These are phyloP conservation scores for Microtus montanus DNA, from an alignment of 2,113 vertebrate species.

Conservation along the genomic window DNA sequence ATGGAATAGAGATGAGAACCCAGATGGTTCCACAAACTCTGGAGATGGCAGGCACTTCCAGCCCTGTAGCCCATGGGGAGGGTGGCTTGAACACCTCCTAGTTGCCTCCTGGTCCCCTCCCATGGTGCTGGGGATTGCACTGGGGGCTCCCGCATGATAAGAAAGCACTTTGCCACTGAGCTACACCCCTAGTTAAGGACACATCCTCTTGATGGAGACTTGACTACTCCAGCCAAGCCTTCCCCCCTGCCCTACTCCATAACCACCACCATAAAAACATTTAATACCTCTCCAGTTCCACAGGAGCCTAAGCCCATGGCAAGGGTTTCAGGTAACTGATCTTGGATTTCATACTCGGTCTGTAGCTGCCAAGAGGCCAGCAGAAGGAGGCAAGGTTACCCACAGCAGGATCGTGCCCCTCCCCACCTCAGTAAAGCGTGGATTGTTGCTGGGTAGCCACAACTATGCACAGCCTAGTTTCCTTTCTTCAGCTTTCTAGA, in stretches of 20 bases:
- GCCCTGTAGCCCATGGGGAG: accelerated
- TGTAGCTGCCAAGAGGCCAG: not conserved
- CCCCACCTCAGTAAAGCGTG: not conserved
- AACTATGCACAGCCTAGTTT: not conserved
- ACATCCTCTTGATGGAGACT: not conserved
- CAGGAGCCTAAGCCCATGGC: not conserved
- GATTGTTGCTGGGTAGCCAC: not conserved
- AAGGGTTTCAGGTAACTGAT: not conserved
- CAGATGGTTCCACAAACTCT: not conserved
- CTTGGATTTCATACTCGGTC: not conserved
- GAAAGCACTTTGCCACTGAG: not conserved
- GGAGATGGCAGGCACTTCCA: not conserved
- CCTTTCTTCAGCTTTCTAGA: conserved; percentile 23
- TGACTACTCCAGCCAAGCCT: not conserved
- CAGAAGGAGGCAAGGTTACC: too few relatives aligned
- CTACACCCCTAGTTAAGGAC: not conserved
- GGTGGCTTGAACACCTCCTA: not conserved
- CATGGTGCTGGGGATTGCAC: not conserved
- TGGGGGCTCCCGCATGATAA: not conserved
- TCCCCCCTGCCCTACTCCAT: accelerated
- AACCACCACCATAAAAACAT: not conserved
- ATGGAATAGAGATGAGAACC: not conserved
- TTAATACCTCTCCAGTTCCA: not conserved
- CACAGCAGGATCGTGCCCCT: accelerated
- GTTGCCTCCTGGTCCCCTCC: not conserved